Evolutionary conservation across 2,888 invertebrate genomes (phyloP).

Genomic region (Hemistola chrysoprasaria): DNA sequence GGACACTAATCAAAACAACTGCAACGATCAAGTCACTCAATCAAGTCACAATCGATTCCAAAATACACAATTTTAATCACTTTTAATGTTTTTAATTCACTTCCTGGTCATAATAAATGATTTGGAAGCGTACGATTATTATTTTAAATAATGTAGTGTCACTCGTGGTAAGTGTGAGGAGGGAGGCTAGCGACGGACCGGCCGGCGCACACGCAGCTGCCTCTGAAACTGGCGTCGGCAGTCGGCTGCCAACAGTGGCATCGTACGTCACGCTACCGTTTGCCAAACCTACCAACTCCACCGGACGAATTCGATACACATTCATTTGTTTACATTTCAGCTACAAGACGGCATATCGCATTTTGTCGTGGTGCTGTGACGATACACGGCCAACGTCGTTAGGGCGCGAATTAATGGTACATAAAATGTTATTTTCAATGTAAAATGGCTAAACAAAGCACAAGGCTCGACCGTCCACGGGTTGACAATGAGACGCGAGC

Average conservation of each 20-base stretch:
- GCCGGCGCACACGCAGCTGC: conserved; percentile 66
- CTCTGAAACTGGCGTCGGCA: conserved; percentile 59
- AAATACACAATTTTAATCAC: conserved; percentile 38
- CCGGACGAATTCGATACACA: conserved; percentile 42
- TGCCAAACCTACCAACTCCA: conserved; percentile 46
- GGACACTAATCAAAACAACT: conserved; percentile 40
- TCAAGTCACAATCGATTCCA: conserved; percentile 27
- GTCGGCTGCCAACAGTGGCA: conserved; percentile 46
- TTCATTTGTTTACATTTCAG: conserved; percentile 43
- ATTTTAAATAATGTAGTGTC: conserved; percentile 51
- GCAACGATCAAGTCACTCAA: conserved; percentile 41
- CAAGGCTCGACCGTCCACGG: conserved; percentile 32
- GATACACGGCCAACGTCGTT: conserved; percentile 32
- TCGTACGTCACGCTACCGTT: conserved; percentile 45
- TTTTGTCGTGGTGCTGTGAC: conserved; percentile 41
- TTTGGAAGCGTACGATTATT: conserved; percentile 35
- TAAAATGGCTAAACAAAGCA: conserved; percentile 44
- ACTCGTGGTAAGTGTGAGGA: conserved; percentile 55
- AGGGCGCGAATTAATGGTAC: conserved; percentile 44
- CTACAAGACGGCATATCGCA: conserved; percentile 38
- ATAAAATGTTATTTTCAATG: conserved; percentile 58
- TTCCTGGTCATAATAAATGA: conserved; percentile 27
- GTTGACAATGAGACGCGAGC: conserved; percentile 32
- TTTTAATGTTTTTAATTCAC: conserved; percentile 36
- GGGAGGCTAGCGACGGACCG: no score